A percentile compares a stretch with the other conserved stretches of the same genome.
These are phyloP conservation scores for Epirrhoe tristata DNA, from an alignment of 2,888 invertebrate genomes.

Conservation along the genomic window DNA sequence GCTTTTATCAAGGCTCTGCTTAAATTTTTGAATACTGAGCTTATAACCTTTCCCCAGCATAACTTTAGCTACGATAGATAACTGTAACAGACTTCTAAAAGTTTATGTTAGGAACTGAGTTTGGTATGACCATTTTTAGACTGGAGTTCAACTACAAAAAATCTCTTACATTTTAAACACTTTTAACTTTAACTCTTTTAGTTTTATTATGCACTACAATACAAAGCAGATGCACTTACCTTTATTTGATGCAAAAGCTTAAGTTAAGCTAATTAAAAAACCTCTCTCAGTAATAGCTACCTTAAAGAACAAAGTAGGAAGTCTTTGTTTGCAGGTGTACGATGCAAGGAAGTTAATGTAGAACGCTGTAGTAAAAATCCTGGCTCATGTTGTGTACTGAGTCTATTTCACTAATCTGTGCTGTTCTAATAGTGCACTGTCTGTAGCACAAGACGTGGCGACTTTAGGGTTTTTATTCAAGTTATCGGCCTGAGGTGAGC, in stretches of 20 bases:
- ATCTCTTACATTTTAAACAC: background rate
- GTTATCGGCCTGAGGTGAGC: background rate
- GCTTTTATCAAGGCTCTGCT: no score
- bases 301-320: constrained; percentile 61
- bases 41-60: no score
- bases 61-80: no score
- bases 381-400: constrained; percentile 69
- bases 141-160: background rate
- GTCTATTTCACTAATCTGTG: constrained; percentile 73
- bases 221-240: constrained; percentile 6
- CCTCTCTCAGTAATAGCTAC: constrained; percentile 14
- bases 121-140: background rate
- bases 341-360: constrained; percentile 75
- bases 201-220: background rate
- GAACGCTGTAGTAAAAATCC: constrained; percentile 73
- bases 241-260: constrained; percentile 10
- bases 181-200: background rate
- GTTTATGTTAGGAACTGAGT: no score
- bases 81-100: no score
- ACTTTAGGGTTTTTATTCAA: background rate
- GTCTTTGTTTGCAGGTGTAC: constrained; percentile 75
- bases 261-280: constrained; percentile 23
- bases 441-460: constrained; percentile 45
- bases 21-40: no score
- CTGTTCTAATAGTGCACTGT: constrained; percentile 50